phyloP scores from a whole-genome alignment of 2,113 vertebrate species.

The Microcebus ravelobensis region DNA sequence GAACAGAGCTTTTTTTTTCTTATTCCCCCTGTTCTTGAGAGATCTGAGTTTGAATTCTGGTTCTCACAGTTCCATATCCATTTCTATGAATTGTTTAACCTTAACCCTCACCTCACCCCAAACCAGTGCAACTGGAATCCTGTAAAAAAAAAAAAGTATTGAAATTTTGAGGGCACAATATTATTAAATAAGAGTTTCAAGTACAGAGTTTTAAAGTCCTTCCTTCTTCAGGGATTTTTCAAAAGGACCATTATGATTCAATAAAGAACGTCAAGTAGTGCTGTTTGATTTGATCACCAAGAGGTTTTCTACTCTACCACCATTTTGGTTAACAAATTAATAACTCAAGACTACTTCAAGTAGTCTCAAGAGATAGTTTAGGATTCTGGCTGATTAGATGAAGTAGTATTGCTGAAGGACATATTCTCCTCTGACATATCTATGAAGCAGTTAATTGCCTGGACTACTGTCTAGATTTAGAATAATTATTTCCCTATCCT shows the following conservation, averaged over 20 bases:
- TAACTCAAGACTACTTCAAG: constrained; percentile 75
- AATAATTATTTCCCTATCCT: constrained; percentile 54
- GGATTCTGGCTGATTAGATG: constrained; percentile 79
- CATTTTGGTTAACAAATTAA: constrained; percentile 76
- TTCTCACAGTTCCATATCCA: background rate
- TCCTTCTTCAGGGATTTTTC: constrained; percentile 54
- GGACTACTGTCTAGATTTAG: constrained; percentile 62
- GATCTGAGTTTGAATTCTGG: background rate
- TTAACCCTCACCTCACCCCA: background rate
- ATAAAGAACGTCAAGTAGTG: constrained; percentile 60
- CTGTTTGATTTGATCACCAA: constrained; percentile 74
- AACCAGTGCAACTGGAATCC: background rate
- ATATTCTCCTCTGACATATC: constrained; percentile 59
- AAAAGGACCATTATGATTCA: constrained; percentile 69
- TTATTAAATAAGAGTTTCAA: constrained; percentile 44
- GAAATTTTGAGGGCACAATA: constrained; percentile 40
- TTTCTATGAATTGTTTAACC: background rate
- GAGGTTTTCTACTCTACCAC: constrained; percentile 67
- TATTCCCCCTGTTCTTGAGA: background rate
- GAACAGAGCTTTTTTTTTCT: background rate
- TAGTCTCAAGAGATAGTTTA: constrained; percentile 73
- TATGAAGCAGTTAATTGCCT: constrained; percentile 70
- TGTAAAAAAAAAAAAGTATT: background rate
- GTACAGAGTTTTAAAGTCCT: constrained; percentile 44
- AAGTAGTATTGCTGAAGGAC: constrained; percentile 67